Conservation (phyloP, 2,797 vertebrate genomes). For the Gorsachius magnificus region DNA sequence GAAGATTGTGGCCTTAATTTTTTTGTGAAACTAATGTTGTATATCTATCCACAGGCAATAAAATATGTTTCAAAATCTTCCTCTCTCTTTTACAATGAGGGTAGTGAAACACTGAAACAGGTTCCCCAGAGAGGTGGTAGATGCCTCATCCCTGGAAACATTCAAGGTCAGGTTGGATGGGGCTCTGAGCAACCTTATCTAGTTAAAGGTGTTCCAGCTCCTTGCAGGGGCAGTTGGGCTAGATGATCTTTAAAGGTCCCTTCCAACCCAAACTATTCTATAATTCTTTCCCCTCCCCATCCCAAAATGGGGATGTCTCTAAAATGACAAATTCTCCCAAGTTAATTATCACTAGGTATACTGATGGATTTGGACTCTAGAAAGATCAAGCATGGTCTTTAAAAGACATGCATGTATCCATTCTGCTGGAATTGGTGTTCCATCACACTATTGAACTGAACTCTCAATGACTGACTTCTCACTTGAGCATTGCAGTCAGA, state of each 20-base stretch:
- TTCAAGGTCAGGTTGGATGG: background rate
- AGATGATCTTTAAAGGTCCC: background rate
- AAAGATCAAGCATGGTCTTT: background rate
- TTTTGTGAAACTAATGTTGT: background rate
- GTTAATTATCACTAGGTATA: background rate
- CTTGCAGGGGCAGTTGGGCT: background rate
- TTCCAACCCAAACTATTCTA: background rate
- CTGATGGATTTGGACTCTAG: background rate
- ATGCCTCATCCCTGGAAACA: background rate
- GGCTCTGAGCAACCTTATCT: background rate
- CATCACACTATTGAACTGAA: background rate
- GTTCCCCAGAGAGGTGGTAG: background rate
- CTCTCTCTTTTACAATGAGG: background rate
- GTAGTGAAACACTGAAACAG: background rate
- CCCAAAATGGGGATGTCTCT: background rate
- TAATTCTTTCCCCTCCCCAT: background rate
- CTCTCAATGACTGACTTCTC: background rate
- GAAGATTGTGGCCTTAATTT: background rate
- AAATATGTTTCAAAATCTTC: background rate
- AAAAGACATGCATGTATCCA: background rate
- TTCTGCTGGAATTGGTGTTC: background rate
- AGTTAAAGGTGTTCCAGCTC: background rate
- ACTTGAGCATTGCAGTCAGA: background rate
- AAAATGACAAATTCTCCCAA: background rate
- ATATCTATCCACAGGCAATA: background rate